Conservation (phyloP, 2,113 vertebrate genomes). For the Pogona vitticeps region DNA sequence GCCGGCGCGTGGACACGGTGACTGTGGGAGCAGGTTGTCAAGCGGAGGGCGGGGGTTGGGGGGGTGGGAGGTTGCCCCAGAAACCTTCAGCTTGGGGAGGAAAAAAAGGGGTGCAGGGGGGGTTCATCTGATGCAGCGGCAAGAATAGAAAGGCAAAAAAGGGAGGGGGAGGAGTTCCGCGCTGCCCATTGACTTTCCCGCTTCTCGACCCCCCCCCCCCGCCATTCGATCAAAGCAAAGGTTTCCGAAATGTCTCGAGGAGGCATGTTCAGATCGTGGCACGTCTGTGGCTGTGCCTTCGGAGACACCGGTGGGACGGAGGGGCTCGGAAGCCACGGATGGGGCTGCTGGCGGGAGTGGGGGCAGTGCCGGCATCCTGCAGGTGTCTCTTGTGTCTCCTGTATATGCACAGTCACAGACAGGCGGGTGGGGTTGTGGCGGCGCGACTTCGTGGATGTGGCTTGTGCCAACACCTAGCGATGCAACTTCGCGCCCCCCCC, state of each 20-base stretch:
- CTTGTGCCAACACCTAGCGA: no score
- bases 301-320: no score
- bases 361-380: no score
- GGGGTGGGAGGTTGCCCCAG: not conserved
- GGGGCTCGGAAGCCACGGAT: no score
- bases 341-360: no score
- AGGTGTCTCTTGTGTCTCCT: no score
- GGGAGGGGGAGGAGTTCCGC: not conserved
- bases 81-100: not conserved
- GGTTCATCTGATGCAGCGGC: not conserved
- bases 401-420: not conserved
- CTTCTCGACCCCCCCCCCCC: not conserved
- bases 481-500: no score
- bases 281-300: not conserved
- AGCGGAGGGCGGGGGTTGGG: not conserved
- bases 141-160: not conserved
- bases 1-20: not conserved
- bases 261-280: not conserved
- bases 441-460: no score
- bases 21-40: not conserved
- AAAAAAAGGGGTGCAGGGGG: not conserved
- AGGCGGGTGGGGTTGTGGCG: no score
- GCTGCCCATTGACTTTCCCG: no score
- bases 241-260: not conserved
- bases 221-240: not conserved